Evolutionary conservation across 30 jellyfish, hydroid and myxozoan genomes (phyloP).

Genomic region (Pelagia noctiluca): DNA sequence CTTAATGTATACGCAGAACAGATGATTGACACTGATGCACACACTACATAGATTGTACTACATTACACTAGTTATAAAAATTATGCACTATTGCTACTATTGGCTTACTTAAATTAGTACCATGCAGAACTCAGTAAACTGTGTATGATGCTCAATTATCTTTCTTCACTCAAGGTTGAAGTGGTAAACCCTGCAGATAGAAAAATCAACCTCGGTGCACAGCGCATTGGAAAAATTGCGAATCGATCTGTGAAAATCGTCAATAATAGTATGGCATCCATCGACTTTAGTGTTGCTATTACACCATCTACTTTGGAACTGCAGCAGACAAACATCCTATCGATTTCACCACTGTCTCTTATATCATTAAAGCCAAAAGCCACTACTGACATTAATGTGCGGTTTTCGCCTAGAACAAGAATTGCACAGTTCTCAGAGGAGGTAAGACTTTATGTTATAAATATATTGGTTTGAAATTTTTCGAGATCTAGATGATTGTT

Average conservation of each 20-base stretch:
- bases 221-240: constrained; percentile 66
- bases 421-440: constrained; percentile 89
- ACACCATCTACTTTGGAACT: constrained; percentile 80
- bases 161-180: constrained; percentile 74
- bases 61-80: no score
- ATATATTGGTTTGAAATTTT: neutral
- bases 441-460: constrained; percentile 45
- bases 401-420: constrained; percentile 85
- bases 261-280: constrained; percentile 90
- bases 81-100: no score
- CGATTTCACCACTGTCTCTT: constrained; percentile 65
- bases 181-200: constrained; percentile 83
- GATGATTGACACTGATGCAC: no score
- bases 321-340: constrained; percentile 75
- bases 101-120: no score
- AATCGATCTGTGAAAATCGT: constrained; percentile 71
- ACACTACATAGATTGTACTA: no score
- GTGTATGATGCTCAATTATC: neutral
- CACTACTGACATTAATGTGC: constrained; percentile 57
- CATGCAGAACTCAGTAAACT: neutral
- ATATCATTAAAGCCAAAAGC: constrained; percentile 79
- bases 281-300: constrained; percentile 69
- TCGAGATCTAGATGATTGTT: neutral
- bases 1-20: no score
- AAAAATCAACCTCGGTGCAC: constrained; percentile 86